Percentiles rank a stretch among this genome's conserved stretches.
phyloP scores from a whole-genome alignment of 1,140 invertebrate species.

The Acarapis woodi region DNA sequence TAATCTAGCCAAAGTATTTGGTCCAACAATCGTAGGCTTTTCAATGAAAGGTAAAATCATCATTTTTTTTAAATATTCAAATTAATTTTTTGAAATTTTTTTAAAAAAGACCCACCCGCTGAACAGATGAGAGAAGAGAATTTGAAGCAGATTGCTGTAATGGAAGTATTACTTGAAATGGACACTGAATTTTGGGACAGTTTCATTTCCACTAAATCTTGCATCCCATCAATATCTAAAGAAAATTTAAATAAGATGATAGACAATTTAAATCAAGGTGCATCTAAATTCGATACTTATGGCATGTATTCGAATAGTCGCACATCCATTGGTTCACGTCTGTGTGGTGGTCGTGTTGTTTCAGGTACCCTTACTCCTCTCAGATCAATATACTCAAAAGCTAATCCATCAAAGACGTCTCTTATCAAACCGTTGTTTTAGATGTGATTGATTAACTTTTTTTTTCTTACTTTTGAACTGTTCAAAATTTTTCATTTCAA shows the following conservation, averaged over 20 bases:
- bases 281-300: background rate
- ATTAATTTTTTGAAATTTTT: no score
- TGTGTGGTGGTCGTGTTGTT: background rate
- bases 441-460: no score
- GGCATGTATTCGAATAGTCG: background rate
- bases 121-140: slow-evolving; percentile 31
- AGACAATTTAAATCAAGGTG: background rate
- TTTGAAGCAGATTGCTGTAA: slow-evolving; percentile 27
- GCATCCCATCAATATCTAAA: no score
- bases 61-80: no score
- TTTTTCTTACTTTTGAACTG: no score
- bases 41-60: no score
- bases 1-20: slow-evolving; percentile 51
- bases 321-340: background rate
- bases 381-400: background rate
- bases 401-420: no score
- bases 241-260: background rate
- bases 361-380: background rate
- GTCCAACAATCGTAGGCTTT: slow-evolving; percentile 51
- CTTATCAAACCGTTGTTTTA: no score
- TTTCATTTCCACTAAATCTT: background rate
- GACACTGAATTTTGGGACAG: slow-evolving; percentile 7
- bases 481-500: no score
- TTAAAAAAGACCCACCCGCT: slow-evolving; percentile 29
- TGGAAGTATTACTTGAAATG: slow-evolving; percentile 7